Evolutionary conservation across 2,113 vertebrate genomes (phyloP), one percentile per base, ranked within the genome.

Genomic region (cattle (Bos taurus)): DNA sequence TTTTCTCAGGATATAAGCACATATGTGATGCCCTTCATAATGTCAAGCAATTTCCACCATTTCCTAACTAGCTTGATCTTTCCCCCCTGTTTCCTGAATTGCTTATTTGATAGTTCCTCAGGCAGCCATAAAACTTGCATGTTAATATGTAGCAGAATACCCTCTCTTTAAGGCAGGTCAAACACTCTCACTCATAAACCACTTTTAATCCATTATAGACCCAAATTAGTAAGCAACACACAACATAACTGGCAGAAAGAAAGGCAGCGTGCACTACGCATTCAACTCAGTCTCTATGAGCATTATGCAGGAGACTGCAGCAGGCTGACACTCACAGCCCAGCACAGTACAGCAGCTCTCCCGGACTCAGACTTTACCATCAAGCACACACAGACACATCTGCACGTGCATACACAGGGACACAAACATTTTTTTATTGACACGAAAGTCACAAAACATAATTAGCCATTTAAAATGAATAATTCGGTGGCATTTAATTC

Each of bases 61-160:
- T 92, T 95, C 87, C 95, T 92, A 59, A 77, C 74, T 33, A 36
- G 59, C 48, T 21, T 91, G 60, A 43, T 83, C n/a, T 59, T 85
- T 54, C 74, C 48, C 30, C 43, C 21, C 54, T 30, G 17, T 83
- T 92, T 88, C 94, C 67, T 80, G 56, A 64, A 87, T 25, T 90
- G 54, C 46, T 85, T 67, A 91, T 80, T 14, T 36, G 33, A 96
- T 26, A 54, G 40, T 62, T 95, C 33, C 56, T 83, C 62, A 48
- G 56, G 46, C 77, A 86, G 54, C 30, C 85, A 82, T 74, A 54
- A 67, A 95, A 77, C 43, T 23, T 88, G 26, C 36, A 59, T 15
- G 21, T 52, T 92, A 94, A 60, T 36, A 78, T n/a, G 60, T 30
- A 56, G 50, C 87, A 54, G 46, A 78, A 95, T 30, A 74, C 36